Base-by-base conservation (phyloP, 2,113 vertebrate species). In the Psittacara wagleri region DNA sequence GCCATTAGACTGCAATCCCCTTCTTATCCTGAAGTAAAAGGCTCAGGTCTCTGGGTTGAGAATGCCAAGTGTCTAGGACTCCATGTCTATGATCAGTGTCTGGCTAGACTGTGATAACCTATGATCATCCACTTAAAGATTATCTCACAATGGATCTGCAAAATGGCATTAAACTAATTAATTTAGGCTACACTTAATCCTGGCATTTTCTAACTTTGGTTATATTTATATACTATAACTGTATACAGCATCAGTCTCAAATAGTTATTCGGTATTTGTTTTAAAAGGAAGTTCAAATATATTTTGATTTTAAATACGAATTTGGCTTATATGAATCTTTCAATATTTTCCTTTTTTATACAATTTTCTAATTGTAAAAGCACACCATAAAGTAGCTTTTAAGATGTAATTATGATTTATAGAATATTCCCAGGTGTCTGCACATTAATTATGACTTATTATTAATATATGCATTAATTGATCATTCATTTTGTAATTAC, bases 81-180 rank as follows among this genome's bases (percentile, higher is more conserved):
- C 7, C 0, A 0, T 11, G 7, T 25, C 48, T 86, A 3, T 25
- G 28, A 77, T 3, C 1, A 0, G 11, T 57, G 28, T 5, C 5
- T 37, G 72, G 35, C 49, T 28, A 37, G 37, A 20, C 43, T 39
- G 7, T 35, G 39, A 77, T 27, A 88, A 57, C 35, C 27, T 54
- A 16, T 44, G 52, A 49, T 11, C 46, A 37, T 35, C 76, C 84
- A 24, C 41, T 43, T 74, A 74, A 33, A 90, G 55, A 67, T 24
- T 37, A 83, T 70, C 35, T 88, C 86, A 72, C 33, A 55, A 59
- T 22, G 69, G 23, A 46, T 75, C 55, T 88, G 37, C 41, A 88
- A 93, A 86, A 88, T 19, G 39, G 29, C 44, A 59, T 54, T 43
- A 68, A 78, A 73, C 19, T 28, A 83, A 70, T 57, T 59, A 33